Base-by-base conservation (phyloP, 1,140 invertebrate species). In the Melanaphis sacchari region DNA sequence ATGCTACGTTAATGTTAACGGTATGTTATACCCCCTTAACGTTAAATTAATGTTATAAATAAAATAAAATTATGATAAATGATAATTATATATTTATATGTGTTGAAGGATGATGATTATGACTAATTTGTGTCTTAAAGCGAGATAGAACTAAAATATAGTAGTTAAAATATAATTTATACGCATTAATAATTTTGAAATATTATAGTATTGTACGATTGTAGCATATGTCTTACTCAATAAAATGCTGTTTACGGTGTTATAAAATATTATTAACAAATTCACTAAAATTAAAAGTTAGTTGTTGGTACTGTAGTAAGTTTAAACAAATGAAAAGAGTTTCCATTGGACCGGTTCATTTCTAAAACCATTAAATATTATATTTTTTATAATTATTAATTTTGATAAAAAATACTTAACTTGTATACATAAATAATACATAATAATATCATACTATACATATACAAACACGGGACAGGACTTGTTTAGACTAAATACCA, bases 71-170 rank as follows among this genome's bases (percentile, higher is more conserved):
- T 46, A 88, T 36, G 43, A 89, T 89, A 89, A 89, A 88, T 36
- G 43, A 89, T 89, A 89, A 89, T 89, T 52, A 38, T 52, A 46
- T 22, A 49, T 88, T 88, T 49, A 89, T 52, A n/a, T 76, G n/a
- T 89, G 87, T 31, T 46, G 84, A 89, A n/a, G 36, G 46, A 89
- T 52, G n/a, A 89, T 52, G 43, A 89, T 38, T 26, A 89, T 52
- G 36, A 52, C 9, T 88, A 31, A 46, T 21, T 87, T 6, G 18
- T 49, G 31, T 31, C 31, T 43, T 87, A 36, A 46, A 43, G 40
- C 5, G 6, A 46, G 43, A 43, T 46, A 3, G 2, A 46, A 38
- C n/a, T 49, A 89, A 49, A 89, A 89, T 36, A 18, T 36, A 89
- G 22, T n/a, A 24, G 26, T 89, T 49, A 89, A 38, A 89, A 11